Percentiles rank a stretch among this genome's conserved stretches.
Conservation (phyloP, 2,888 invertebrate species). For the Drosophila vallismaia region DNA sequence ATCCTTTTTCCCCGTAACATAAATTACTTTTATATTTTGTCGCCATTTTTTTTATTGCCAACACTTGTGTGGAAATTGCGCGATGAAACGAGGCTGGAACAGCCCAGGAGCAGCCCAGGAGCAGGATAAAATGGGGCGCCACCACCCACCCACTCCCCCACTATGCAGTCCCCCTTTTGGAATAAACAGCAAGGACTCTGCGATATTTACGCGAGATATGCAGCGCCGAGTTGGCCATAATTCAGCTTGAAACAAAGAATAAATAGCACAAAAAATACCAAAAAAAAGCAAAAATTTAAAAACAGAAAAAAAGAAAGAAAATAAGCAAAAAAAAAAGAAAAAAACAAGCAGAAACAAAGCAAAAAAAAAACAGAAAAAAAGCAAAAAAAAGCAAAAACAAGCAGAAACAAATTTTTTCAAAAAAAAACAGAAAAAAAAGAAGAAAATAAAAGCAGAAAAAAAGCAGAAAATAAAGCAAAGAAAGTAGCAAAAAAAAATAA, state of each 20-base stretch:
- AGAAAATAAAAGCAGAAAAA: not conserved
- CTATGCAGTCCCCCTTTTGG: not conserved
- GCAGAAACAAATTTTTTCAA: too few species aligned
- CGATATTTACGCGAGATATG: conserved; percentile 70
- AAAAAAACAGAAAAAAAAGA: not conserved
- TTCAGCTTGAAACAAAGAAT: conserved; percentile 56
- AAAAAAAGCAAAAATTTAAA: conserved; percentile 22
- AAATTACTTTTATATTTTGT: conserved; percentile 79
- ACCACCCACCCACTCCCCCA: not conserved
- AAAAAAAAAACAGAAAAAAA: too few species aligned
- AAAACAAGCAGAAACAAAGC: too few species aligned
- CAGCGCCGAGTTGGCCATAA: conserved; percentile 62
- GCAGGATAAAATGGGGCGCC: conserved; percentile 25
- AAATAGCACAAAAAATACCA: too few species aligned
- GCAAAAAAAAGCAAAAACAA: too few species aligned
- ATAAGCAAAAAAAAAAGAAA: too few species aligned
- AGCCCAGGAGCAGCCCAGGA: conserved; percentile 41
- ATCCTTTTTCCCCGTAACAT: conserved; percentile 40
- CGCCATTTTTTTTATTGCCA: conserved; percentile 78
- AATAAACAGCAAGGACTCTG: conserved; percentile 33
- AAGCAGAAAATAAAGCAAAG: not conserved
- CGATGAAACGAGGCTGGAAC: conserved; percentile 72
- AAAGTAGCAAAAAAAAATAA: too few species aligned
- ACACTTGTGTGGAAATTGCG: conserved; percentile 79
- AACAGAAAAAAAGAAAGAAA: too few species aligned